These are phyloP conservation scores for Lepeophtheirus nordmannii DNA, from an alignment of 2,888 invertebrate species.

Conservation along the genomic window DNA sequence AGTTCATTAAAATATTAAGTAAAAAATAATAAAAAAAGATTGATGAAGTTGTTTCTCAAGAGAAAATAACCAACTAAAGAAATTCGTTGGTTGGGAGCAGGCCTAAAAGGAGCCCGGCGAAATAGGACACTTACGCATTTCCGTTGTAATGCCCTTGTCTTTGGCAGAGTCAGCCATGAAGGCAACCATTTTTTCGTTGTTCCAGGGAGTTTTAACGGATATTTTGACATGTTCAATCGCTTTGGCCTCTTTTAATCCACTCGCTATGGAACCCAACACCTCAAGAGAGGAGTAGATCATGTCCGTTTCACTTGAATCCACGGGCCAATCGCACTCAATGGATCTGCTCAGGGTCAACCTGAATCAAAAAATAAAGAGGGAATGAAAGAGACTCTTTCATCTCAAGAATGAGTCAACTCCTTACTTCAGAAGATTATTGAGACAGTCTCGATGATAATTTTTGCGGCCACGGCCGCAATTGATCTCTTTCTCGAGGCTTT, in stretches of 20 bases:
- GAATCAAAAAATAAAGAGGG: not conserved
- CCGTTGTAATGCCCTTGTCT: not conserved
- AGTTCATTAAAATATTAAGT: too few species aligned
- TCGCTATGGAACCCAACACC: not conserved
- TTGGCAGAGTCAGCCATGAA: not conserved
- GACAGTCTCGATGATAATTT: not conserved
- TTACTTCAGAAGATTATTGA: not conserved
- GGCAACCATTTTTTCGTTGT: slow-evolving; percentile 1
- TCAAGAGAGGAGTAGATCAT: not conserved
- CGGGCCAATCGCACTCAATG: not conserved
- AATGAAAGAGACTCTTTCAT: too few species aligned
- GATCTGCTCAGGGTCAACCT: not conserved
- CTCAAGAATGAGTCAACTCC: not conserved
- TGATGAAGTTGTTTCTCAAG: too few species aligned
- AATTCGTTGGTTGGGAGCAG: too few species aligned
- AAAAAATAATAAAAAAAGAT: too few species aligned
- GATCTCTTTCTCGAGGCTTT: not conserved
- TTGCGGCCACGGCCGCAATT: not conserved
- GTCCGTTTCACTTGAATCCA: not conserved
- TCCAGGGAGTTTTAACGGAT: not conserved
- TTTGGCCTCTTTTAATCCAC: not conserved
- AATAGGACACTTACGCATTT: not conserved
- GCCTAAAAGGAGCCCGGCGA: too few species aligned
- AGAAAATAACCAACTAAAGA: too few species aligned
- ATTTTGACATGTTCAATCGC: slow-evolving; percentile 4